Evolutionary conservation across 2,888 invertebrate genomes (phyloP), one percentile per base, ranked within the genome.

Genomic region (Theretra japonica): DNA sequence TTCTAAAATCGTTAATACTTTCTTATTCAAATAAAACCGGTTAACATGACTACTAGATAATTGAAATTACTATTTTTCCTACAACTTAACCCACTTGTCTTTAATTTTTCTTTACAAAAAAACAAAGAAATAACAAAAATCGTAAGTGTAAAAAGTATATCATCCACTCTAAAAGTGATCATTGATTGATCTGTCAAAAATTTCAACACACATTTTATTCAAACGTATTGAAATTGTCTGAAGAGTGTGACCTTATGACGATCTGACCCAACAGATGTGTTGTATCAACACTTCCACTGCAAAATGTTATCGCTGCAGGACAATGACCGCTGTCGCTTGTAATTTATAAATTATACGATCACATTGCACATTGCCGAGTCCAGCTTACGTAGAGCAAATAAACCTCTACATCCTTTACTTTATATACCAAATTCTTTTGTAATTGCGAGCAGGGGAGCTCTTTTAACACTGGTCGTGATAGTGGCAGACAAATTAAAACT

Each of bases 291-390:
- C 87, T 86, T 86, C 86, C 88, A 86, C 89, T 89, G 91, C 91
- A 86, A 89, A 92, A 88, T 87, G 89, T 89, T 92, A 92, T 92
- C 92, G 87, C 85, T 77, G 81, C 81, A 82, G 92, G 88, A 84
- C 93, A 91, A 91, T 81, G 93, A 93, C 93, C 93, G 88, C 88
- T 81, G 82, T 78, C 85, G 85, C 87, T 89, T 86, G 90, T 93
- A 90, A 93, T 93, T 92, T 93, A 93, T 92, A 93, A 94, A 94
- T 93, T 93, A 90, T 87, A 87, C 89, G 86, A 88, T 88, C 88
- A 89, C 87, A 83, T 80, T 82, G 85, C 83, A 82, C 82, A 83
- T 79, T 82, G 85, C 82, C 82, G 81, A 82, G 81, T 69, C 91
- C 91, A 89, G 81, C 85, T 77, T 86, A 87, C 77, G 79, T 71